phyloP scores from a whole-genome alignment of 2,113 vertebrate genomes.

The Pampusana beccarii region DNA sequence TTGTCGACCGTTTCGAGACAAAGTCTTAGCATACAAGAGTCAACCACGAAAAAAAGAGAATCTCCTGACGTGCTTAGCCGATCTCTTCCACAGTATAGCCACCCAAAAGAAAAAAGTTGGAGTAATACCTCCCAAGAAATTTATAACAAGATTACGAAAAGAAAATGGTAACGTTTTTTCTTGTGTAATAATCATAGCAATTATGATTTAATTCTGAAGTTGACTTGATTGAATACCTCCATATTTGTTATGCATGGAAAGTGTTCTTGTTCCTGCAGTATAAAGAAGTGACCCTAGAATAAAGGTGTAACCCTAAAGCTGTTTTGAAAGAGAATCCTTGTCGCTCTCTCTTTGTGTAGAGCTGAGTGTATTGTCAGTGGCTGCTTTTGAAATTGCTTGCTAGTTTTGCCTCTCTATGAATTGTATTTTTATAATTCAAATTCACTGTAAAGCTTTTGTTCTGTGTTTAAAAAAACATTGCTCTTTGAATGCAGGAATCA shows the following conservation, averaged over 20 bases:
- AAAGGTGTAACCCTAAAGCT: neutral
- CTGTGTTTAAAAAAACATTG: neutral
- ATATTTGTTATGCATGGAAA: neutral
- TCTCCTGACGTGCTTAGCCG: constrained; percentile 83
- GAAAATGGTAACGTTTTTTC: constrained; percentile 78
- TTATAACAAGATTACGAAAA: constrained; percentile 84
- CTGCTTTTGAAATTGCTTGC: neutral
- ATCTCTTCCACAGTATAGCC: constrained; percentile 86
- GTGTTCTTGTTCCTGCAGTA: neutral
- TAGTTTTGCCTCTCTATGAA: neutral
- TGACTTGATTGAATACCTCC: neutral
- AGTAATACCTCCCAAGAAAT: constrained; percentile 87
- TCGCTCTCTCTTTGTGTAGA: neutral
- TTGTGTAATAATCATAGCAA: neutral
- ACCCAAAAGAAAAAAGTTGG: constrained; percentile 87
- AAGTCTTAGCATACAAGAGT: constrained; percentile 84
- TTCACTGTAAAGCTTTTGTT: neutral
- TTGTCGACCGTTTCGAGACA: constrained; percentile 85
- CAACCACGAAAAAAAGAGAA: constrained; percentile 84
- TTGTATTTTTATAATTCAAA: neutral
- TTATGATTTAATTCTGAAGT: neutral
- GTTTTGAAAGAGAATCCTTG: neutral
- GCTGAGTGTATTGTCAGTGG: neutral
- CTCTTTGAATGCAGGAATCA: neutral
- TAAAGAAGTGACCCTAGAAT: neutral